Conservation (phyloP, 2,888 invertebrate species). For the Branchellion lobata region DNA sequence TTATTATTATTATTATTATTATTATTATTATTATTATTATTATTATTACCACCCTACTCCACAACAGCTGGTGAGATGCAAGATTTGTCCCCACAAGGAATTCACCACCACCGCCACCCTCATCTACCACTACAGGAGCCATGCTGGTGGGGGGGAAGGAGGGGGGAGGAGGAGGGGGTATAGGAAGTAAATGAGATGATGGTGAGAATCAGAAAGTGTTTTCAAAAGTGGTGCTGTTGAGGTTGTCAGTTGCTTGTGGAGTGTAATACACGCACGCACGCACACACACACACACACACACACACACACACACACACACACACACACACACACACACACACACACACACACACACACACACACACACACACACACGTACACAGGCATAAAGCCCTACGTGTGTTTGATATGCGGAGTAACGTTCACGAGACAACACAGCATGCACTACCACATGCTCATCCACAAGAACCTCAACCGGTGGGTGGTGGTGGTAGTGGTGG, state of each 20-base stretch:
- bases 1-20: no score
- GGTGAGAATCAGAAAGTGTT: neutral
- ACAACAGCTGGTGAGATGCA: conserved; percentile 63
- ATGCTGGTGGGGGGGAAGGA: conserved; percentile 67
- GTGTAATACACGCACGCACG: no score
- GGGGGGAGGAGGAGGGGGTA: no score
- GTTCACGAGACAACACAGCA: conserved; percentile 68
- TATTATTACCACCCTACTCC: no score
- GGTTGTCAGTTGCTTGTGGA: no score
- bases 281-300: no score
- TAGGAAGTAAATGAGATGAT: neutral
- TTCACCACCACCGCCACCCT: conserved; percentile 68
- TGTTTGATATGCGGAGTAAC: conserved; percentile 67
- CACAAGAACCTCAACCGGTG: conserved; percentile 67
- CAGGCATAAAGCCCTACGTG: conserved; percentile 68
- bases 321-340: no score
- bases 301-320: no score
- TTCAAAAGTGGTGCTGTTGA: neutral
- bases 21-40: no score
- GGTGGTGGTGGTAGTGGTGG: neutral
- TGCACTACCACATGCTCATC: conserved; percentile 69
- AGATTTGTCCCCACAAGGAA: conserved; percentile 66
- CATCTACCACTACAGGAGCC: conserved; percentile 68
- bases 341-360: no score
- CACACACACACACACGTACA: no score